A percentile compares a stretch with the other conserved stretches of the same genome.
phyloP scores from a whole-genome alignment of 2,888 invertebrate species.

The Zaprionus bogoriensis region DNA sequence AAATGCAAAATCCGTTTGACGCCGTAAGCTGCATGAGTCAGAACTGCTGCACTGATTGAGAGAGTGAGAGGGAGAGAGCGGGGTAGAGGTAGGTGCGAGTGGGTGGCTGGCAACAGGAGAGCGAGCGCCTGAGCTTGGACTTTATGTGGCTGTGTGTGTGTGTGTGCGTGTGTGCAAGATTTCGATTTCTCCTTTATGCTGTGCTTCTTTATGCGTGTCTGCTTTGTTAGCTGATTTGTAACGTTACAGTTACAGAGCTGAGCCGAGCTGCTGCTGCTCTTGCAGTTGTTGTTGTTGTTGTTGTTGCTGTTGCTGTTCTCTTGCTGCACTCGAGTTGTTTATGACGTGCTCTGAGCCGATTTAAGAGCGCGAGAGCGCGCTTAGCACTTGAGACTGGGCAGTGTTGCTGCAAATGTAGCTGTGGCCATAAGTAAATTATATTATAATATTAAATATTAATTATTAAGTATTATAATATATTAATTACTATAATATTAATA shows the following conservation, averaged over 20 bases:
- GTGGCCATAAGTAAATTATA: background rate
- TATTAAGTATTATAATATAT: no score
- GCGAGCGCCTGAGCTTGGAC: constrained; percentile 26
- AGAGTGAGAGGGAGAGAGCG: background rate
- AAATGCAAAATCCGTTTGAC: constrained; percentile 76
- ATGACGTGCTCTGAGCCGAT: constrained; percentile 21
- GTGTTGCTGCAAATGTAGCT: no score
- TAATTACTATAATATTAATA: no score
- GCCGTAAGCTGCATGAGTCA: constrained; percentile 57
- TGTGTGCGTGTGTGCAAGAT: constrained; percentile 48
- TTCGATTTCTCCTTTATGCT: constrained; percentile 65
- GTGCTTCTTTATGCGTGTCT: constrained; percentile 54
- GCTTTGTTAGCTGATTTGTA: constrained; percentile 57
- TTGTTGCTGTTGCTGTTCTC: constrained; percentile 6
- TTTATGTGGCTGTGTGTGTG: no score
- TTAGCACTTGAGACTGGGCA: constrained; percentile 1
- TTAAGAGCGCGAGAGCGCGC: constrained; percentile 54
- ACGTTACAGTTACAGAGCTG: constrained; percentile 28
- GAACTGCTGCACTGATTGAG: background rate
- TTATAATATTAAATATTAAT: background rate
- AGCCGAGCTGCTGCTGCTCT: background rate
- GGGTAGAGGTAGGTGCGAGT: background rate
- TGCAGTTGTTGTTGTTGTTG: constrained; percentile 13
- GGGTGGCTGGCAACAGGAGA: constrained; percentile 2
- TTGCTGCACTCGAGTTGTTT: constrained; percentile 38